Evolutionary conservation across 1,140 invertebrate species (phyloP).

Genomic region (Oreohelix idahoensis): DNA sequence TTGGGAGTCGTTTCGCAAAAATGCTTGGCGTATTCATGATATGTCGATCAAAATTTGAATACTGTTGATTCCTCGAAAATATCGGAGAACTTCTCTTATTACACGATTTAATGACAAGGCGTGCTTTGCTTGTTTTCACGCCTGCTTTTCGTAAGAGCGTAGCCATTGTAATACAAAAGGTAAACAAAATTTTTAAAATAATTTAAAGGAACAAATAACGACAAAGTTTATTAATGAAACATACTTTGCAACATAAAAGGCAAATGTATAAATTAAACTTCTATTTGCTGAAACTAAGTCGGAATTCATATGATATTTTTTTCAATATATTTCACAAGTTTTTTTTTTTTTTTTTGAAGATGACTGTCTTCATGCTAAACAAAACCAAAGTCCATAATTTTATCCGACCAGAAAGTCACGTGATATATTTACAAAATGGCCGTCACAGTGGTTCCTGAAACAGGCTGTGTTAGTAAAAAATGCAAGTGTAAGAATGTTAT

Average conservation of each 20-base stretch:
- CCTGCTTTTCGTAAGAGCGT: slow-evolving; percentile 26
- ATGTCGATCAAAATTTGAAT: background rate
- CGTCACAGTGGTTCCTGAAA: slow-evolving; percentile 22
- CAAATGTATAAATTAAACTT: too few relatives aligned
- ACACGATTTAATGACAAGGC: background rate
- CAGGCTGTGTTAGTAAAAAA: background rate
- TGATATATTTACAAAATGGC: slow-evolving; percentile 38
- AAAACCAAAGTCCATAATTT: background rate
- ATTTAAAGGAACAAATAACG: background rate
- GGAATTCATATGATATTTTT: background rate
- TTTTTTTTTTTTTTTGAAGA: background rate
- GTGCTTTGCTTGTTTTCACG: background rate
- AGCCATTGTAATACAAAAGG: slow-evolving; percentile 32
- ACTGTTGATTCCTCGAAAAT: background rate
- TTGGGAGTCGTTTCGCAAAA: background rate
- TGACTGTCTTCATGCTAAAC: background rate
- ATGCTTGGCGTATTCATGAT: background rate
- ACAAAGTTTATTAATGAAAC: too few relatives aligned
- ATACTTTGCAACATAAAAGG: too few relatives aligned
- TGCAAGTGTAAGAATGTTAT: background rate
- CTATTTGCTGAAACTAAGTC: background rate
- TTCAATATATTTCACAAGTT: background rate
- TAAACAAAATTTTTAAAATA: background rate
- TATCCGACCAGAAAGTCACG: slow-evolving; percentile 5
- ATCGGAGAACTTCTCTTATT: background rate